Conservation (phyloP, 2,113 vertebrate genomes). For the Spea bombifrons region DNA sequence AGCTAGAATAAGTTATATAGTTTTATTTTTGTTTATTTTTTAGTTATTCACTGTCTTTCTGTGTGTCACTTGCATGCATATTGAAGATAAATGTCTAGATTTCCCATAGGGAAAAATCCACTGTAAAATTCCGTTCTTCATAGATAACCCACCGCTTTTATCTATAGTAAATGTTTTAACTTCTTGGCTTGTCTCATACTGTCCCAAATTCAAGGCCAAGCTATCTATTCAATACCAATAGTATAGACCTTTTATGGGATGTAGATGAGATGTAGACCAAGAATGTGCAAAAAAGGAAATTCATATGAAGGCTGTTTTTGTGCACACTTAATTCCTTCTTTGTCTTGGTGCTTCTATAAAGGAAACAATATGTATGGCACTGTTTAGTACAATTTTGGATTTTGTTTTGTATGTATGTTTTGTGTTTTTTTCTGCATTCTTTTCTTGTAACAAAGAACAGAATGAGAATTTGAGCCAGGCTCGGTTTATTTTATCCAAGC, state of each 20-base stretch:
- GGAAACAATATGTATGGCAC: slow-evolving; percentile 7
- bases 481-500: slow-evolving; percentile 16
- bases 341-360: not conserved
- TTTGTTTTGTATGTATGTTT: not conserved
- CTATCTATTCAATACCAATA: no score
- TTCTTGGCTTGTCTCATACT: no score
- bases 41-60: not conserved
- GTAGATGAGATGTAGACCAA: no score
- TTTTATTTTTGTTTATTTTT: not conserved
- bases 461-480: slow-evolving; percentile 36
- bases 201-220: no score
- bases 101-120: no score
- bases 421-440: slow-evolving; percentile 30
- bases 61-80: slow-evolving; percentile 36
- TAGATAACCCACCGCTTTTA: no score
- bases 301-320: no score
- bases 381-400: slow-evolving; percentile 19
- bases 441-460: slow-evolving; percentile 44
- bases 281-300: no score
- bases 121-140: no score
- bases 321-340: not conserved
- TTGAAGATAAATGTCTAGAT: not conserved
- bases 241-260: no score
- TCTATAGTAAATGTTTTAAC: no score
- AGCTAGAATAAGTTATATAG: not conserved